Evolutionary conservation across 1,140 invertebrate genomes (phyloP).

Genomic region (Saxidomus purpurata): DNA sequence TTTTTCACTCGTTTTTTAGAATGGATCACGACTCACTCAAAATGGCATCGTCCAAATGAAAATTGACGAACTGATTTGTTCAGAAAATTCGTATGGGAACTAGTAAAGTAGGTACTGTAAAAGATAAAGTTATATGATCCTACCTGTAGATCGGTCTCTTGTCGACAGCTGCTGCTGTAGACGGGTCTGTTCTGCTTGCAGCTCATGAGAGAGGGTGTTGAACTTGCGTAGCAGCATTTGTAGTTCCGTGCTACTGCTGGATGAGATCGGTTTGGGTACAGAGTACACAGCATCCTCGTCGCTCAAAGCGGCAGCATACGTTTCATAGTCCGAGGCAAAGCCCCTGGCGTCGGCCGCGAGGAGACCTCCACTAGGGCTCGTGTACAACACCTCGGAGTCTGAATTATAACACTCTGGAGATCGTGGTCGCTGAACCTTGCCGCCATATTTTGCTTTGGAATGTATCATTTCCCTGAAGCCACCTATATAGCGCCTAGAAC

Average conservation of each 20-base stretch:
- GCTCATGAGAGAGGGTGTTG: constrained; percentile 87
- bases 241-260: constrained; percentile 82
- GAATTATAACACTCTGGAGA: constrained; percentile 88
- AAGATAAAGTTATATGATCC: constrained; percentile 29
- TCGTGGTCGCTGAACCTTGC: constrained; percentile 74
- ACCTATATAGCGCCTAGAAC: constrained; percentile 78
- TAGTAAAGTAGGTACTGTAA: too few species aligned
- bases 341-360: constrained; percentile 88
- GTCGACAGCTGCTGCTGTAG: constrained; percentile 85
- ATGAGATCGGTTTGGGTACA: constrained; percentile 78
- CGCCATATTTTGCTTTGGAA: constrained; percentile 81
- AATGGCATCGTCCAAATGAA: too few species aligned
- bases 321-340: constrained; percentile 83
- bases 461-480: constrained; percentile 81
- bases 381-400: constrained; percentile 92
- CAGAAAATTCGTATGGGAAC: too few species aligned
- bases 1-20: too few species aligned
- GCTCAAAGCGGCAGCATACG: constrained; percentile 82
- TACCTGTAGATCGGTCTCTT: constrained; percentile 77
- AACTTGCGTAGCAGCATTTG: constrained; percentile 91
- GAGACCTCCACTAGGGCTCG: constrained; percentile 71
- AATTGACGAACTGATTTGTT: too few species aligned
- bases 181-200: constrained; percentile 85
- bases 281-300: constrained; percentile 83
- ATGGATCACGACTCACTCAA: too few species aligned